Evolutionary conservation across 1,140 invertebrate genomes (phyloP), one percentile per base, ranked within the genome.

Genomic region (Lepeophtheirus salmonis): DNA sequence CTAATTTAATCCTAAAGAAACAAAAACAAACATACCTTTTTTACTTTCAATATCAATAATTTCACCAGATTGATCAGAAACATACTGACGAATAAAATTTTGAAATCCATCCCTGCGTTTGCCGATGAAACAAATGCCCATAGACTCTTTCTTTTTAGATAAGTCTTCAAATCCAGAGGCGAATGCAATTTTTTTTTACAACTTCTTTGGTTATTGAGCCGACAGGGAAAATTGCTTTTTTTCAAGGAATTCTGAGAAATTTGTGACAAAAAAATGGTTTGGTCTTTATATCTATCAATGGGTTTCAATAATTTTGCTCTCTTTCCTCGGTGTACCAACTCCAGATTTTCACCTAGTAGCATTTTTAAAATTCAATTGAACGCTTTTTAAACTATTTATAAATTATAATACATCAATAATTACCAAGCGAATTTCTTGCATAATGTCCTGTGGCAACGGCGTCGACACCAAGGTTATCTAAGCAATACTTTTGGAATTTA

Each of bases 361-460:
- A n/a, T n/a, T n/a, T n/a, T n/a, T n/a, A n/a, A n/a, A n/a, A n/a
- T n/a, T n/a, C n/a, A n/a, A n/a, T n/a, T n/a, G n/a, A n/a, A n/a
- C n/a, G n/a, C n/a, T n/a, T n/a, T n/a, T n/a, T n/a, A n/a, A n/a
- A n/a, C n/a, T n/a, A n/a, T n/a, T n/a, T n/a, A n/a, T n/a, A n/a
- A n/a, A n/a, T n/a, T n/a, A n/a, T n/a, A n/a, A n/a, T n/a, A n/a
- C n/a, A n/a, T n/a, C n/a, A n/a, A n/a, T n/a, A n/a, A n/a, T n/a
- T 41, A 16, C 87, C 86, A 74, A 84, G 83, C 67, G 78, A 81
- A 51, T 79, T 85, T 66, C 76, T 79, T 30, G 86, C 92, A 79
- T 97, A 98, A 74, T 98, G 94, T 3, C 94, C 94, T 52, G 91
- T 97, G n/a, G 92, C 91, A 68, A 98, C 82, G 18, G 82, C 84